Conservation (phyloP, 2,113 vertebrate species). For the Gadus macrocephalus region DNA sequence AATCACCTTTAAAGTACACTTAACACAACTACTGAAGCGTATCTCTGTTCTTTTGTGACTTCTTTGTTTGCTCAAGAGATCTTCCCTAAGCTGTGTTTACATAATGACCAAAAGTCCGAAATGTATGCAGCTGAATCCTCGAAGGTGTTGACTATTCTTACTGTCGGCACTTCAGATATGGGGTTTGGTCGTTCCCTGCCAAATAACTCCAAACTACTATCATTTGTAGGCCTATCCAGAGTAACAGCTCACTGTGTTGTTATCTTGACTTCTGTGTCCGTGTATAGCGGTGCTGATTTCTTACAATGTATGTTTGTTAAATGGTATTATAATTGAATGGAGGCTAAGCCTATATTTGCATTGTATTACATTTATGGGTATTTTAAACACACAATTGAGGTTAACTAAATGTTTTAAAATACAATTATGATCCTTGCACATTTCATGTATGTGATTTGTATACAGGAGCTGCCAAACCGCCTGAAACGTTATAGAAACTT, state of each 20-base stretch:
- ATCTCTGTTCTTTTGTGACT: constrained; percentile 33
- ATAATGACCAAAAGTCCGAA: constrained; percentile 22
- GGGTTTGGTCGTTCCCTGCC: constrained; percentile 39
- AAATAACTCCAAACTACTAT: constrained; percentile 39
- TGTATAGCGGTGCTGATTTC: constrained; percentile 1
- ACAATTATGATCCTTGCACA: background rate
- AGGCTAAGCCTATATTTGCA: no score
- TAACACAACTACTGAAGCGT: constrained; percentile 20
- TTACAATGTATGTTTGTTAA: background rate
- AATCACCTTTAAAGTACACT: constrained; percentile 24
- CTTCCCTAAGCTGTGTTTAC: constrained; percentile 52
- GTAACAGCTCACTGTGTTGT: constrained; percentile 17
- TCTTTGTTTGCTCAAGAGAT: constrained; percentile 56
- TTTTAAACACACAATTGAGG: no score
- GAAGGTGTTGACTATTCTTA: constrained; percentile 21
- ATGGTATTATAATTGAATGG: no score
- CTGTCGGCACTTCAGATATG: constrained; percentile 26
- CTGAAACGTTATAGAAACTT: constrained; percentile 44
- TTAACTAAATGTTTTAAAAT: no score
- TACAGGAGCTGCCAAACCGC: constrained; percentile 24
- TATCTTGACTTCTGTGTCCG: constrained; percentile 1
- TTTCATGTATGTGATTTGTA: constrained; percentile 22
- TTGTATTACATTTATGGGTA: no score
- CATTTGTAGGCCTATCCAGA: constrained; percentile 17
- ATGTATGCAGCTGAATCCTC: constrained; percentile 15